Percentiles rank a stretch among this genome's conserved stretches.
Conservation (phyloP, 2,113 vertebrate species). For the Calidris pygmaea region DNA sequence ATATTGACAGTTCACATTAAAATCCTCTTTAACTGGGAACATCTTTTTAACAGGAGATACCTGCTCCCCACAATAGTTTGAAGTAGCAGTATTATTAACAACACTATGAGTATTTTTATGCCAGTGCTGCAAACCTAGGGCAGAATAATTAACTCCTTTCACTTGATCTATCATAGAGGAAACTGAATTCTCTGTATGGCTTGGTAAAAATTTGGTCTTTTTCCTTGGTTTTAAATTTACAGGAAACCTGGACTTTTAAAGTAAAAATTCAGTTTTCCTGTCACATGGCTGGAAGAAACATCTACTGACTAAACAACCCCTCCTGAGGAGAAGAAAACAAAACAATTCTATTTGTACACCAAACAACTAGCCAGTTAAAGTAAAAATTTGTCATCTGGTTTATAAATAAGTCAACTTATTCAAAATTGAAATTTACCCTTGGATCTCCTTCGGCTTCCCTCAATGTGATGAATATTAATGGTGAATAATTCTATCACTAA, state of each 20-base stretch:
- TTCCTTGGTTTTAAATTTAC: not conserved
- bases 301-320: not conserved
- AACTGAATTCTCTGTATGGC: not conserved
- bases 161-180: not conserved
- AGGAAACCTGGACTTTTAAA: not conserved
- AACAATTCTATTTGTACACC: not conserved
- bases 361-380: not conserved
- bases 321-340: not conserved
- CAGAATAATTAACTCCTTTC: not conserved
- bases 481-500: not conserved
- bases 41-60: not conserved
- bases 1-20: not conserved
- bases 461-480: too few species aligned
- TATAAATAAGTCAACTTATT: not conserved
- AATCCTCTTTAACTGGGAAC: not conserved
- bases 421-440: not conserved
- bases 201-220: not conserved
- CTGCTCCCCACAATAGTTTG: not conserved
- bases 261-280: not conserved
- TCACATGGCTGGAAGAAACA: not conserved
- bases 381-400: not conserved
- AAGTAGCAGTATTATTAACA: not conserved
- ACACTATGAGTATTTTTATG: not conserved
- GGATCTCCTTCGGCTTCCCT: not conserved
- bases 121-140: not conserved